These are phyloP conservation scores for Hylia prasina DNA, from an alignment of 2,113 vertebrate species.

Conservation along the genomic window DNA sequence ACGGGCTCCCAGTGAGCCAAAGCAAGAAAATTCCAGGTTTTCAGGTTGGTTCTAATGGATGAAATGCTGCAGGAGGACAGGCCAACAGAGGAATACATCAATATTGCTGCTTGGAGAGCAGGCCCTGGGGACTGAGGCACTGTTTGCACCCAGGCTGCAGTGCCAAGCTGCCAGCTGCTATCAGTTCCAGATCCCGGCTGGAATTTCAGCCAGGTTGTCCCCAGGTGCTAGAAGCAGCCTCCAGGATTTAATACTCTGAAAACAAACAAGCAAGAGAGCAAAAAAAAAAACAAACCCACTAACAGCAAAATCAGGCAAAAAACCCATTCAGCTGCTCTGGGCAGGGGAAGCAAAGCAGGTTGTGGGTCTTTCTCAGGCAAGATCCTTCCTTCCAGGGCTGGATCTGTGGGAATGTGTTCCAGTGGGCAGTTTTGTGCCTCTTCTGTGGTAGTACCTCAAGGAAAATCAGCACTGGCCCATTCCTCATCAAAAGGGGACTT, in stretches of 20 bases:
- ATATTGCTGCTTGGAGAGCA: not conserved
- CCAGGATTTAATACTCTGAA: not conserved
- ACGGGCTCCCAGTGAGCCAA: not conserved
- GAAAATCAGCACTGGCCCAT: not conserved
- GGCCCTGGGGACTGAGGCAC: not conserved
- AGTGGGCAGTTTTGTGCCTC: not conserved
- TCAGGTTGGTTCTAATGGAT: not conserved
- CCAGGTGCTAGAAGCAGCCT: not conserved
- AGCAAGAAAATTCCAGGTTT: not conserved
- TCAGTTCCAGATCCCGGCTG: not conserved
- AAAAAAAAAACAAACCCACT: not conserved
- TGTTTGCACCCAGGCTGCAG: not conserved
- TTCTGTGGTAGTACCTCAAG: not conserved
- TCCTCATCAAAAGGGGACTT: not conserved
- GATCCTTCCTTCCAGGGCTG: not conserved
- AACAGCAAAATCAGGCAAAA: not conserved
- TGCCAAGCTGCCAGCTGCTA: not conserved
- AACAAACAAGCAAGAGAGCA: not conserved
- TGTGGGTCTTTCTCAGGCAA: not conserved
- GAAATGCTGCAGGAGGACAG: not conserved
- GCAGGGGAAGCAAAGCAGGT: not conserved
- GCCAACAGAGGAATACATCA: not conserved
- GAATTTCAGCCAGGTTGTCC: not conserved
- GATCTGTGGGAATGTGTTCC: not conserved
- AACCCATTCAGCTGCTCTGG: not conserved